Percentiles rank a stretch among this genome's conserved stretches.
These are phyloP conservation scores for Cyprinus carpio DNA, from an alignment of 2,113 vertebrate species.

Conservation along the genomic window DNA sequence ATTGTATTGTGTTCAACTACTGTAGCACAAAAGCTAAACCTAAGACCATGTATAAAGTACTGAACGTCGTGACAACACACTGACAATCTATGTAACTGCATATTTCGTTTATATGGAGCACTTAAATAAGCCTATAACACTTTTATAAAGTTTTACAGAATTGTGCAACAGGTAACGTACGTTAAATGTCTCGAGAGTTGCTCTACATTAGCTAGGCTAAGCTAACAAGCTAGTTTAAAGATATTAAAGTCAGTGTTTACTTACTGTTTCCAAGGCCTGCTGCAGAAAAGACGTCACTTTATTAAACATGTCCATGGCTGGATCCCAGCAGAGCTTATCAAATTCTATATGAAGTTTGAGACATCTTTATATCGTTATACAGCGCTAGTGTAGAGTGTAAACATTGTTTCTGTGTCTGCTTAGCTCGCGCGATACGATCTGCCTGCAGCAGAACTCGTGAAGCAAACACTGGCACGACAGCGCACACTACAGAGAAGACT, in stretches of 20 bases:
- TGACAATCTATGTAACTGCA: not conserved
- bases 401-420: slow-evolving; percentile 19
- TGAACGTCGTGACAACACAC: not conserved
- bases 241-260: slow-evolving; percentile 38
- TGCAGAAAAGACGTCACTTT: slow-evolving; percentile 67
- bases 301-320: slow-evolving; percentile 67
- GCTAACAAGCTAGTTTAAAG: not conserved
- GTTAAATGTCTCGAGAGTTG: not conserved
- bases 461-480: not conserved
- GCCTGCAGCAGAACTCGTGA: not conserved
- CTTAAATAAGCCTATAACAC: not conserved
- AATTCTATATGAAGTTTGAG: not conserved
- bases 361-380: slow-evolving; percentile 2
- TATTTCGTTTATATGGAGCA: not conserved
- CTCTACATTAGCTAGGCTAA: not conserved
- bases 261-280: slow-evolving; percentile 73
- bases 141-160: not conserved
- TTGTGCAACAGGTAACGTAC: not conserved
- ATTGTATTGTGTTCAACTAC: not conserved
- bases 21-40: not conserved
- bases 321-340: not conserved
- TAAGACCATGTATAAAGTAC: not conserved
- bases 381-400: slow-evolving; percentile 1
- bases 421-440: not conserved
- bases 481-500: not conserved